A percentile compares a stretch with the other conserved stretches of the same genome.
phyloP scores from a whole-genome alignment of 2,797 vertebrate genomes.

The Syndactyla subalaris region DNA sequence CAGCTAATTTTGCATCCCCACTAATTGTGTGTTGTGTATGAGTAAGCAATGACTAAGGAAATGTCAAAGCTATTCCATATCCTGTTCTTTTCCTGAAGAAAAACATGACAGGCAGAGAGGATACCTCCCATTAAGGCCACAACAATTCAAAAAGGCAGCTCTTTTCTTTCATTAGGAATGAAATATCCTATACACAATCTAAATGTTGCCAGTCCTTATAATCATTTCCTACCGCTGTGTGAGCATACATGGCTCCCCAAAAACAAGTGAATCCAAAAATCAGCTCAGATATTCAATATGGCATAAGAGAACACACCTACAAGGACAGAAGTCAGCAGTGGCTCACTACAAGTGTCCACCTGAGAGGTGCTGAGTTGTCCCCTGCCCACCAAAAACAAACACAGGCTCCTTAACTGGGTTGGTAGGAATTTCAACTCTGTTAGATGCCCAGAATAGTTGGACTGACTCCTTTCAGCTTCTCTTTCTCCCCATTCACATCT shows the following conservation, averaged over 20 bases:
- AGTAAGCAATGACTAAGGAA: constrained; percentile 75
- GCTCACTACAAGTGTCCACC: not conserved
- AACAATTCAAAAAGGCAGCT: constrained; percentile 54
- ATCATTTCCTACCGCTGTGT: not conserved
- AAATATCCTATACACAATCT: not conserved
- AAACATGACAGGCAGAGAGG: constrained; percentile 34
- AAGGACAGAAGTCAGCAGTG: not conserved
- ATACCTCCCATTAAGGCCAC: constrained; percentile 57
- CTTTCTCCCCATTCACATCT: not conserved
- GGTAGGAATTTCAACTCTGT: not conserved
- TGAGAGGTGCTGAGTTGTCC: not conserved
- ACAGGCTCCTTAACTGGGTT: not conserved
- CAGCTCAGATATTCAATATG: not conserved
- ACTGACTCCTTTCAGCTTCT: not conserved
- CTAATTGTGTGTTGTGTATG: constrained; percentile 61
- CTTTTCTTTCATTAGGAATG: constrained; percentile 14
- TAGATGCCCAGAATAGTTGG: not conserved
- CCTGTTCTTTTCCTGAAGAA: constrained; percentile 73
- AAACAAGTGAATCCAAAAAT: not conserved
- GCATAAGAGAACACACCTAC: not conserved
- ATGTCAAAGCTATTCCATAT: constrained; percentile 60
- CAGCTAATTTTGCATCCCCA: constrained; percentile 74
- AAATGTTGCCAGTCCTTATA: not conserved
- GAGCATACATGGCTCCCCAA: not conserved
- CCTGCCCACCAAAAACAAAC: not conserved